These are phyloP conservation scores for Drosophila ustulata DNA, from an alignment of 2,888 invertebrate species.

Conservation along the genomic window DNA sequence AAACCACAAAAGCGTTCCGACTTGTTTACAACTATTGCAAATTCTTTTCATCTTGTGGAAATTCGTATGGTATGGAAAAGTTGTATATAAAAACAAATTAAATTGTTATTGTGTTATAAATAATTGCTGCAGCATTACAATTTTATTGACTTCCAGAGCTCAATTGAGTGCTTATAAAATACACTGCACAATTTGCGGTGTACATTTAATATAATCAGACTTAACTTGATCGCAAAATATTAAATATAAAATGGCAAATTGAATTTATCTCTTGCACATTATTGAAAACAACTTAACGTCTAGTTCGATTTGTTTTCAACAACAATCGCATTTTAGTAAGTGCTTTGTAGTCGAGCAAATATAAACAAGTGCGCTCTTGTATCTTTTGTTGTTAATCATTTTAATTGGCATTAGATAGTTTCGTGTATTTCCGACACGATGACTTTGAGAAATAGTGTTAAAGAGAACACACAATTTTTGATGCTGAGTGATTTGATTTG, in stretches of 20 bases:
- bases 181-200: not conserved
- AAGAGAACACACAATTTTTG: constrained; percentile 37
- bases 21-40: constrained; percentile 12
- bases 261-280: not conserved
- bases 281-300: too few relatives aligned
- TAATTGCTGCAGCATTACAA: not conserved
- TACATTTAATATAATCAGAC: too few relatives aligned
- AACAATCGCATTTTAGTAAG: not conserved
- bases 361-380: constrained; percentile 8
- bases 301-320: not conserved
- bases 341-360: not conserved
- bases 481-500: constrained; percentile 62
- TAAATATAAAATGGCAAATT: not conserved
- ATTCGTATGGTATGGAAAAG: not conserved
- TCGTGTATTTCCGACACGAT: constrained; percentile 64
- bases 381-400: constrained; percentile 49
- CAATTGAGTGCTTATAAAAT: not conserved
- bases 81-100: not conserved
- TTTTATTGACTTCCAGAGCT: constrained; percentile 1
- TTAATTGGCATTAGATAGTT: constrained; percentile 63
- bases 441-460: constrained; percentile 61
- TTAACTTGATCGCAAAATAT: too few relatives aligned
- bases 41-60: constrained; percentile 14
- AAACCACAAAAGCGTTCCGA: not conserved
- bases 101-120: not conserved